Evolutionary conservation across 2,888 invertebrate genomes (phyloP), one percentile per base, ranked within the genome.

Genomic region (Drosophila macrospina): DNA sequence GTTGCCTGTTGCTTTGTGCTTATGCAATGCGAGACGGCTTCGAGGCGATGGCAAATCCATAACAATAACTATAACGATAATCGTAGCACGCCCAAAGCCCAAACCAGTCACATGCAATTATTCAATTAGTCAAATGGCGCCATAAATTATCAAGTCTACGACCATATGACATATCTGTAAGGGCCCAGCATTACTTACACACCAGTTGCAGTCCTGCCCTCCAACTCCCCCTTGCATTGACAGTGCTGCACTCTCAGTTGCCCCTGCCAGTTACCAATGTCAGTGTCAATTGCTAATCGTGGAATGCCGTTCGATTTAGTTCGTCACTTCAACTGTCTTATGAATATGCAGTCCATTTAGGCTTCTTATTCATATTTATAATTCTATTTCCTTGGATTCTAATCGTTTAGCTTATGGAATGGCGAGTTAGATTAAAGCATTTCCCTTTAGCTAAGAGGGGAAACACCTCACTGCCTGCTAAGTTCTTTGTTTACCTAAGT

Each of bases 71-170:
- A 51, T 59, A 51, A 60, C 44, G 34, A 59, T 47, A 65, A 60
- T 48, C 51, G 36, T 44, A 55, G 54, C 78, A 72, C 67, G 65
- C 74, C 87, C 86, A 84, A 63, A 59, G 56, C 48, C 52, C 3
- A 20, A 73, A 47, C 74, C 69, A 82, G 74, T 78, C 87, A 86
- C 75, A 78, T 75, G 77, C 82, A 88, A 86, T 89, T 89, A 87
- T 89, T 89, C 88, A 89, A 89, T 89, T 89, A 89, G 68, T 61
- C 77, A 83, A 89, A 85, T 86, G 86, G 80, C 75, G 75, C 71
- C 76, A 88, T 89, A 89, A 89, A 89, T 89, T 86, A 86, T 51
- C 78, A 50, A 77, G 56, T 86, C 73, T 78, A 76, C 78, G 76
- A 42, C 47, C 72, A 39, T 36, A 28, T 66, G 54, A 52, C 51